A percentile compares a stretch with the other conserved stretches of the same genome.
These are phyloP conservation scores for Struthio camelus DNA, from an alignment of 2,113 vertebrate genomes.

Conservation along the genomic window DNA sequence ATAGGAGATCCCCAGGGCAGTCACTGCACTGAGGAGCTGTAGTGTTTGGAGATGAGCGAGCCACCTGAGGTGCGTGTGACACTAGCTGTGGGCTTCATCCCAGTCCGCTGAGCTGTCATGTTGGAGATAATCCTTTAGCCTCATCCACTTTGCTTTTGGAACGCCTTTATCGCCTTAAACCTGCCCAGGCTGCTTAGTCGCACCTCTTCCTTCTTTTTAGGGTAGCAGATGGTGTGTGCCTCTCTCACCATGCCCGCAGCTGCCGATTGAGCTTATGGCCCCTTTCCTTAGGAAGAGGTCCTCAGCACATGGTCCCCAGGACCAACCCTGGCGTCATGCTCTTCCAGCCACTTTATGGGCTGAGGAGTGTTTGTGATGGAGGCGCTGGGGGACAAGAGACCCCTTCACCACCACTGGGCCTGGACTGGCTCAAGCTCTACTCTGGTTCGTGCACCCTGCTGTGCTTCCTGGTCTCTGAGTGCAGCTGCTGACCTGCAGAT, in stretches of 20 bases:
- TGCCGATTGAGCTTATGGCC: no score
- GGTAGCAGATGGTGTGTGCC: no score
- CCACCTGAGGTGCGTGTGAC: neutral
- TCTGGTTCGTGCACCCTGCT: neutral
- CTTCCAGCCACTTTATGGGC: no score
- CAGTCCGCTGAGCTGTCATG: neutral
- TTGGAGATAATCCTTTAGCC: neutral
- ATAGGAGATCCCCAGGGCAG: neutral
- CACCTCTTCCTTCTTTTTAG: neutral
- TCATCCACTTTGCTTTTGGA: neutral
- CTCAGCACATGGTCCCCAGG: no score
- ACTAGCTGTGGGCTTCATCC: neutral
- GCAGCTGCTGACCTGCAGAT: neutral
- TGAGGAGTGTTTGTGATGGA: no score
- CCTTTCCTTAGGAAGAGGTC: no score
- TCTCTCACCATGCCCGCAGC: no score
- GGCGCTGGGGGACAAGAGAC: no score
- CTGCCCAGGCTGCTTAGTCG: neutral
- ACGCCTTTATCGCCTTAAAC: neutral
- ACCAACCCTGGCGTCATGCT: no score
- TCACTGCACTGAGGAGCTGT: neutral
- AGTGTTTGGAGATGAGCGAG: neutral
- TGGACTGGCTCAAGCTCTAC: neutral
- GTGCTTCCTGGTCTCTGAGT: neutral
- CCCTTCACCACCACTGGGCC: neutral